Evolutionary conservation across 2,888 invertebrate species (phyloP), one percentile per base, ranked within the genome.

Genomic region (Loripinus fragilis): DNA sequence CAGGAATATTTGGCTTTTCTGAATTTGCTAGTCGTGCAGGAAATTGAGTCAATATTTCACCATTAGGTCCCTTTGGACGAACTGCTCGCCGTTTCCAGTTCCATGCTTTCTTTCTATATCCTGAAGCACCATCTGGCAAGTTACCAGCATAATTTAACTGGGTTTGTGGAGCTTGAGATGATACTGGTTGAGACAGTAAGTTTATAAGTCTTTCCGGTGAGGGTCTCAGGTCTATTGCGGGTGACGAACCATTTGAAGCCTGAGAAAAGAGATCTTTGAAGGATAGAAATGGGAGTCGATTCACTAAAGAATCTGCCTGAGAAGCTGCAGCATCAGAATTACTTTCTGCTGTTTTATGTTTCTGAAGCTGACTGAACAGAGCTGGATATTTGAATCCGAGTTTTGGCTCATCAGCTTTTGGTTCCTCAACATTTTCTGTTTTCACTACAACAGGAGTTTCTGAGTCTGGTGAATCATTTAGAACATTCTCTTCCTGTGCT

Each of bases 221-320:
- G 28, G 67, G 67, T 28, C 42, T 42, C 15, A 45, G 8, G 28
- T 42, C 42, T 67, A 67, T 23, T 3, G 42, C 66, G 41, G 81
- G 45, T 3, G 64, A 15, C 3, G 71, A 52, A 23, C 80, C 20
- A 41, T 64, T 55, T 23, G 74, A 52, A 28, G 80, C 41, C 23
- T 71, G 75, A 20, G 77, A 72, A 65, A 84, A 84, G 25, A 84
- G 70, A 65, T 84, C 84, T 60, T 84, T 79, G 70, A 84, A 84
- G 65, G 81, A 81, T 23, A 84, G 78, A 42, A 80, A 84, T 10
- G 84, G 84, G 20, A 84, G 64, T 41, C 84, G 66, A 38, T 81
- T 79, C 5, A 84, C 73, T 7, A 84, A 66, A 2, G 84, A 81
- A 35, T 81, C 79, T 5, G 74, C 17, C 28, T 74, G 71, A 7